Evolutionary conservation across 2,113 vertebrate species (phyloP), one percentile per base, ranked within the genome.

Genomic region (Rhinichthys klamathensis): DNA sequence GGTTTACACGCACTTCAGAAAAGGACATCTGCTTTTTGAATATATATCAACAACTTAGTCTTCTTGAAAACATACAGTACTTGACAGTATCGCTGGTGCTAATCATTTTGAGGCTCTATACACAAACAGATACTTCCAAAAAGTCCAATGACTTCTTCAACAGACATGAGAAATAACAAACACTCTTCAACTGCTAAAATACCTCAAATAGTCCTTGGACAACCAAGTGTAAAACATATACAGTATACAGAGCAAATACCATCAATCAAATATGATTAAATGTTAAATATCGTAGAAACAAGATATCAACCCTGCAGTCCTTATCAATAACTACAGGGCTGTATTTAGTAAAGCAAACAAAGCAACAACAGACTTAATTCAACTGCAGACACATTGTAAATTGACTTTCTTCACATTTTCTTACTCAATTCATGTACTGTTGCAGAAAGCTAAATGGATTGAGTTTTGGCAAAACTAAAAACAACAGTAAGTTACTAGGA

Each of bases 151-250:
- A 90, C 75, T 76, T 87, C 69, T 77, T 80, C 78, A 70, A 70
- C 44, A 61, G 81, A 81, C 41, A 16, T 84, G 46, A 87, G 72
- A 69, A 84, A 84, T 84, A 85, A 89, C 61, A 85, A 86, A 81
- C 77, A 82, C 78, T 51, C 46, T 23, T 58, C 79, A 35, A 49
- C 23, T 65, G 30, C 61, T 84, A 21, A 84, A 84, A 60, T 69
- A 80, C 30, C n/a, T 76, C 69, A 60, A 35, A 84, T 82, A 25
- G 21, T 80, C 58, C 23, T 27, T 80, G 58, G 35, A 63, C 23
- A 63, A 25, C 38, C 58, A 25, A 41, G 61, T 67, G 41, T 30
- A 41, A 81, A 65, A 81, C 41, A 41, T 9, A 67, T 12, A 49
- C n/a, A 80, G 12, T 61, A 80, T 63, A 15, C 10, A 12, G 3